Evolutionary conservation across 2,797 vertebrate species (phyloP).

Genomic region (Huso huso): DNA sequence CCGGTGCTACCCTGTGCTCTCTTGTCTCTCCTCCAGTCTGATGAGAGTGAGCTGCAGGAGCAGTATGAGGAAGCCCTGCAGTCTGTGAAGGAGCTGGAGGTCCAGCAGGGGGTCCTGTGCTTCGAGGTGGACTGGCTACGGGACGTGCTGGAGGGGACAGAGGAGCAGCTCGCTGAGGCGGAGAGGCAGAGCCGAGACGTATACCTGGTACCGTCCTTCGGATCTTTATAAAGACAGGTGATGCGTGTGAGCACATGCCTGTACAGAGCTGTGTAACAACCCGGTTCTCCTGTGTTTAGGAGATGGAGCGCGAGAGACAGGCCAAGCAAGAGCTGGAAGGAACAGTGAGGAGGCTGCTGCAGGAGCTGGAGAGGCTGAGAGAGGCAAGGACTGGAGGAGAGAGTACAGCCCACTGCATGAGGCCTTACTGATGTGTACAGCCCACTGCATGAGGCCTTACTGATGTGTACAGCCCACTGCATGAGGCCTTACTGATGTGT

Average conservation of each 20-base stretch:
- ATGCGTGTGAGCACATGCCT: no score
- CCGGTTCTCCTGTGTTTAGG: conserved; percentile 33
- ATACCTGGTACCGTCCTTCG: conserved; percentile 34
- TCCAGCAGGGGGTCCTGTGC: conserved; percentile 55
- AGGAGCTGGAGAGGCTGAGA: conserved; percentile 56
- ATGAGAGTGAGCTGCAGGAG: conserved; percentile 48
- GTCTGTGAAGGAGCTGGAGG: conserved; percentile 59
- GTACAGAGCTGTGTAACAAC: no score
- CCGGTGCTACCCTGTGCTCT: no score
- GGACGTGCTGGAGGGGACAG: conserved; percentile 58
- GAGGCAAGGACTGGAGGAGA: conserved; percentile 39
- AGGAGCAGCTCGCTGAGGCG: conserved; percentile 63
- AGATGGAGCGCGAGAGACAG: conserved; percentile 49
- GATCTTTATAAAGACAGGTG: no score
- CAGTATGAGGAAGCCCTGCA: conserved; percentile 57
- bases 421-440: no score
- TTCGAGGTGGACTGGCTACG: conserved; percentile 69
- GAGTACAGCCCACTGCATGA: no score
- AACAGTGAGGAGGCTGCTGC: conserved; percentile 41
- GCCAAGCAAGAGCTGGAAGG: conserved; percentile 53
- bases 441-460: no score
- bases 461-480: no score
- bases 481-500: no score
- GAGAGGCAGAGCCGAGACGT: conserved; percentile 53
- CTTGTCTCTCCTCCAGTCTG: no score